Conservation (phyloP, 2,797 vertebrate species). For the Oryzias dopingdopingensis region DNA sequence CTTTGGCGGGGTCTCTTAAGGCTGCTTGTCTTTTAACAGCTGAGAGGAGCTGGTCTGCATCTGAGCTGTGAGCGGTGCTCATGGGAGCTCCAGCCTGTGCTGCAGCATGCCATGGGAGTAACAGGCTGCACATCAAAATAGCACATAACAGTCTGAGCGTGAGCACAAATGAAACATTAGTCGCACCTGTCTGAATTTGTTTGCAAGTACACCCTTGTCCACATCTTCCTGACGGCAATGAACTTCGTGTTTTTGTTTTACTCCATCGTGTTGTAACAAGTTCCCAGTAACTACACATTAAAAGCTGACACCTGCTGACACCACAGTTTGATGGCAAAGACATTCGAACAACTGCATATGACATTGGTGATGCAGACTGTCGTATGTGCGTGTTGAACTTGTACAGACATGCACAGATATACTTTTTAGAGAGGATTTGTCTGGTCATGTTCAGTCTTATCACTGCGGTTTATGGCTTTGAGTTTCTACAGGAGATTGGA, state of each 20-base stretch:
- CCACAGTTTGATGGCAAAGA: conserved; percentile 42
- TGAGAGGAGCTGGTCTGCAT: conserved; percentile 15
- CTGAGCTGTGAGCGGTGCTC: conserved; percentile 44
- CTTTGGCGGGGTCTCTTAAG: neutral
- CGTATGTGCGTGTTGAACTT: conserved; percentile 14
- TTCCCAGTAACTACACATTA: conserved; percentile 51
- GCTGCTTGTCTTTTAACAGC: neutral
- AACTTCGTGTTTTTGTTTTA: conserved; percentile 68
- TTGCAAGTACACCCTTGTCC: conserved; percentile 17
- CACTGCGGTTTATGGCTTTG: conserved; percentile 20
- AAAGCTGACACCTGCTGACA: conserved; percentile 56
- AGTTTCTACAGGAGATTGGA: conserved; percentile 27
- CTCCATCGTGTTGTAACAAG: conserved; percentile 64
- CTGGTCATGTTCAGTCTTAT: conserved; percentile 59
- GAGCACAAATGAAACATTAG: conserved; percentile 30
- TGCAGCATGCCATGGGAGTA: conserved; percentile 21
- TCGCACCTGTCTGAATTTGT: conserved; percentile 34
- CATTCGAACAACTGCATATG: conserved; percentile 9
- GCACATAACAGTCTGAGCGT: conserved; percentile 32
- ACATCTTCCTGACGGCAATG: conserved; percentile 54
- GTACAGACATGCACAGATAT: conserved; percentile 45
- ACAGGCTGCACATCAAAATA: conserved; percentile 53
- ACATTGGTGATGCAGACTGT: conserved; percentile 20
- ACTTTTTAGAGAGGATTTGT: conserved; percentile 9
- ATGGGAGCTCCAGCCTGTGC: conserved; percentile 35